Percentiles rank a stretch among this genome's conserved stretches.
Conservation (phyloP, 2,113 vertebrate species). For the Urocynchramus pylzowi region DNA sequence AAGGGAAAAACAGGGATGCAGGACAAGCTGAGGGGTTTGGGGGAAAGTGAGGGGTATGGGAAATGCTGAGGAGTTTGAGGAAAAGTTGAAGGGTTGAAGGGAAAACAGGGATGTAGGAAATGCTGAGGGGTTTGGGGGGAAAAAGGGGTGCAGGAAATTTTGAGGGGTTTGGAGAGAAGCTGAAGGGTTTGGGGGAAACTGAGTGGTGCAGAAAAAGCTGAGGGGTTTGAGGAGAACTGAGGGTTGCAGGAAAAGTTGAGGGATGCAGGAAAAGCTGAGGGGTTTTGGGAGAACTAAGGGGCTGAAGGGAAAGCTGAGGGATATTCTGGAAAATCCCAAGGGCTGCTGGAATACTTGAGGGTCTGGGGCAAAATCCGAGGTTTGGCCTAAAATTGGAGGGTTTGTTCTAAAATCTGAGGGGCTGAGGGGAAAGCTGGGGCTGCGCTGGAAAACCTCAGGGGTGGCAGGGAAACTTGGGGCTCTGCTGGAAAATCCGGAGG, state of each 20-base stretch:
- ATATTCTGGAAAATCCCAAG: background rate
- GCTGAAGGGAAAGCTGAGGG: background rate
- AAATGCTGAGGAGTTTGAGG: background rate
- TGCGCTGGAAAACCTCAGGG: background rate
- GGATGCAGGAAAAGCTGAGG: background rate
- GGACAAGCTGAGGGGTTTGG: too few species aligned
- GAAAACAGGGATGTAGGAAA: background rate
- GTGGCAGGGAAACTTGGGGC: background rate
- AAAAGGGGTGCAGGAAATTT: background rate
- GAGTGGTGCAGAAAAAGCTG: background rate
- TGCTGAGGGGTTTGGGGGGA: background rate
- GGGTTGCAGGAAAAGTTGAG: background rate
- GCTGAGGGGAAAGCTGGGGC: background rate
- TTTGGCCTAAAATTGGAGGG: background rate
- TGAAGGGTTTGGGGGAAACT: background rate
- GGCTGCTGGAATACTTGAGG: background rate
- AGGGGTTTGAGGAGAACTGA: background rate
- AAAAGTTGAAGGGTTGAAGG: background rate
- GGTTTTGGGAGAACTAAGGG: background rate
- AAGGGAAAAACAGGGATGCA: background rate
- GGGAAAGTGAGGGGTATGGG: background rate
- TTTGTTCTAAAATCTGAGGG: background rate
- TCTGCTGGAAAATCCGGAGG: background rate
- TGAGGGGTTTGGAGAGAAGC: background rate
- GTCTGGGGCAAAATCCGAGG: background rate